Percentiles rank a stretch among this genome's conserved stretches.
These are phyloP conservation scores for Trachelus tabidus DNA, from an alignment of 2,888 invertebrate genomes.

Conservation along the genomic window DNA sequence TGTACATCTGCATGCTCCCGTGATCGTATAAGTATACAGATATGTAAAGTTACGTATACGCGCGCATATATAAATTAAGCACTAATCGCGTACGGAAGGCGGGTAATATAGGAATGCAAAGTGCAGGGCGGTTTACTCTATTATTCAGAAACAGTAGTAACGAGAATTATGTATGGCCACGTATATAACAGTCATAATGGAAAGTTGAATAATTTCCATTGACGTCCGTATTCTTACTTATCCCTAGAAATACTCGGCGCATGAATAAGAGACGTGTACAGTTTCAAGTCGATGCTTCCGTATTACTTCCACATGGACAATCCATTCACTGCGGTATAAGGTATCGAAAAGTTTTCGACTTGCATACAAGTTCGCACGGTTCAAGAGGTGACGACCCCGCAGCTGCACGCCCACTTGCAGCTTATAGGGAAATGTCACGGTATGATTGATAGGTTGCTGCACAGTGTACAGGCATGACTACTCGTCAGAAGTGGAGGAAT, in stretches of 20 bases:
- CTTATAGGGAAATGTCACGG: constrained; percentile 39
- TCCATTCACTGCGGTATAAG: background rate
- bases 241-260: background rate
- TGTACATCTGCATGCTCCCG: background rate
- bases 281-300: background rate
- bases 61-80: background rate
- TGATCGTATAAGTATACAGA: background rate
- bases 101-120: background rate
- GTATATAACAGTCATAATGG: background rate
- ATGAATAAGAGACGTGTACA: background rate
- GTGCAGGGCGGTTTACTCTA: background rate
- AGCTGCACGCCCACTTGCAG: background rate
- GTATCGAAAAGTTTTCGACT: background rate
- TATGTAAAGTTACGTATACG: background rate
- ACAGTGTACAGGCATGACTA: background rate
- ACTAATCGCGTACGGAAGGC: background rate
- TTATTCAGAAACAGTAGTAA: background rate
- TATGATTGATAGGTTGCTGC: constrained; percentile 47
- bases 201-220: background rate
- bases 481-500: background rate
- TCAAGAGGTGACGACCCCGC: background rate
- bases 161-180: background rate
- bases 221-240: background rate
- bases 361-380: background rate
- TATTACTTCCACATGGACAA: background rate